Base-by-base conservation (phyloP, 2,888 invertebrate genomes). In the Pseudococcus longispinus region DNA sequence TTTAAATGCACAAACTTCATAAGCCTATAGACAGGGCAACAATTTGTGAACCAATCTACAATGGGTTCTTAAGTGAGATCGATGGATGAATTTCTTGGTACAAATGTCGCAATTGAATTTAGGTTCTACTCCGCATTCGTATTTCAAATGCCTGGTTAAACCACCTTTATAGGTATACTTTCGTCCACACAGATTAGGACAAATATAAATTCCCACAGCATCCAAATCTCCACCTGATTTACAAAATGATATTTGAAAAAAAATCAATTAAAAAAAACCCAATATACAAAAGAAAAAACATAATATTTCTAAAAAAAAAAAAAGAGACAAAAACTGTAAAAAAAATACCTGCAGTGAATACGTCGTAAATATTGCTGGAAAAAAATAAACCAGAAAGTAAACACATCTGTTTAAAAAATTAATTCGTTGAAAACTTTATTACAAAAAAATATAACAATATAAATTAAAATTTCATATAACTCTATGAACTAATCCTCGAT, bases 121-220 rank as follows among this genome's bases (percentile, higher is more conserved):
- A 9, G 90, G 90, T 84, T 89, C 89, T 55, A 89, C 89, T 37
- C 91, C 91, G 88, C 92, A 92, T 87, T 92, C 92, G 88, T 91
- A 91, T 37, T 90, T 90, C 32, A 88, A 89, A 90, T 95, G 95
- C 89, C 95, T 93, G 90, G 94, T 92, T 89, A 95, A 92, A 26
- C 95, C 94, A 89, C 94, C 94, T 91, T 94, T 94, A 91, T 94
- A 94, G 83, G 87, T 88, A 87, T 89, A 89, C 46, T 80, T 83
- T n/a, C 87, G 88, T 2, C 88, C 88, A 60, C 89, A 88, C 84
- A 90, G 74, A 46, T 87, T 88, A 0, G 87, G 87, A 29, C 88
- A 87, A 60, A 80, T 37, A 18, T 2, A 80, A 37, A 42, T 20
- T 20, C 15, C 29, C 11, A 20, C 20, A 3, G 20, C 15, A 20